A percentile compares a stretch with the other conserved stretches of the same genome.
Conservation (phyloP, 1,140 invertebrate species). For the Drosophila novamexicana region DNA sequence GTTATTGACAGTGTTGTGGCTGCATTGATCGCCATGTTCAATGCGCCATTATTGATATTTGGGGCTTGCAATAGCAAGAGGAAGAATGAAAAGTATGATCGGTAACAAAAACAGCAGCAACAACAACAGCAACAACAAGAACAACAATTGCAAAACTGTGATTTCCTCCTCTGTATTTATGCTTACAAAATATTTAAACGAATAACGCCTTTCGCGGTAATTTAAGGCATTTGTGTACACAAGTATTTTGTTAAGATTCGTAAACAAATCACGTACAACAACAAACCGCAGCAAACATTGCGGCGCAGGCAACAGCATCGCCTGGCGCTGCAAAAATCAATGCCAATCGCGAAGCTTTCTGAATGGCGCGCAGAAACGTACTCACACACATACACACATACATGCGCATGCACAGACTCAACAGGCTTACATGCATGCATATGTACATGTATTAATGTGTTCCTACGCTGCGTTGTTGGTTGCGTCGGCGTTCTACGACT, state of each 20-base stretch:
- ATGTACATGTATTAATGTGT: slow-evolving; percentile 1
- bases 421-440: neutral
- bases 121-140: slow-evolving; percentile 4
- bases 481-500: slow-evolving; percentile 59
- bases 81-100: neutral
- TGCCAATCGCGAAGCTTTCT: slow-evolving; percentile 34
- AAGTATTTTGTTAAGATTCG: slow-evolving; percentile 73
- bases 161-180: slow-evolving; percentile 33
- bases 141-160: slow-evolving; percentile 47
- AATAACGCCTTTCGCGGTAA: slow-evolving; percentile 70
- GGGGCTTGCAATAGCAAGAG: slow-evolving; percentile 35
- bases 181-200: slow-evolving; percentile 63
- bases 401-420: neutral
- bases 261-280: slow-evolving; percentile 79
- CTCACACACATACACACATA: slow-evolving; percentile 5
- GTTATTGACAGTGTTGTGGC: slow-evolving; percentile 27
- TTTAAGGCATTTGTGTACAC: slow-evolving; percentile 73
- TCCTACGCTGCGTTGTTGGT: no score
- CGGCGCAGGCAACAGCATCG: slow-evolving; percentile 12
- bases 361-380: slow-evolving; percentile 42
- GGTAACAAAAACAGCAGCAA: neutral
- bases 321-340: slow-evolving; percentile 30
- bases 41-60: slow-evolving; percentile 32
- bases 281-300: slow-evolving; percentile 38
- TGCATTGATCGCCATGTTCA: slow-evolving; percentile 11